Evolutionary conservation across 2,113 vertebrate species (phyloP).

Genomic region (Pangasianodon gigas): DNA sequence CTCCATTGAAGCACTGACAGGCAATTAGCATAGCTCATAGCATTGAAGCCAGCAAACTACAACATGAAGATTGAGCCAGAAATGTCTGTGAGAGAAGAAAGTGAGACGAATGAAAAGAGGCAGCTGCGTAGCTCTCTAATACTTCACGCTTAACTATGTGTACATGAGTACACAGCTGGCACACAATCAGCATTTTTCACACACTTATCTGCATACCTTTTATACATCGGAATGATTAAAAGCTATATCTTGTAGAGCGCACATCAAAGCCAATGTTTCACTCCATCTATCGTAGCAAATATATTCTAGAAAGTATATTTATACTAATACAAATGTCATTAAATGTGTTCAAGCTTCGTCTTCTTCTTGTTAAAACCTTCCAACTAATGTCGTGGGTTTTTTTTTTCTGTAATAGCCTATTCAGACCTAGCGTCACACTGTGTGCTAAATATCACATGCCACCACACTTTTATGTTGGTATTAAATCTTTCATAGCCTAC

Average conservation of each 20-base stretch:
- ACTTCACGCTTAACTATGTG: constrained; percentile 7
- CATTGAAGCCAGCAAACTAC: constrained; percentile 20
- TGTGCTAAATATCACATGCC: background rate
- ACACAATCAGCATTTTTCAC: background rate
- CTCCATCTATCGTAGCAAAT: background rate
- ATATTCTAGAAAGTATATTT: background rate
- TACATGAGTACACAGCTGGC: background rate
- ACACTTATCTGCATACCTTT: background rate
- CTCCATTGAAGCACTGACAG: constrained; percentile 29
- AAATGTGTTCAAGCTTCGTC: background rate
- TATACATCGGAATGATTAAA: background rate
- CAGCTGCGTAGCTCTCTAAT: constrained; percentile 28
- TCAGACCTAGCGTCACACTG: background rate
- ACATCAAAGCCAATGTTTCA: background rate
- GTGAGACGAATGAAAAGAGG: constrained; percentile 32
- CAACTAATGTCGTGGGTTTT: background rate
- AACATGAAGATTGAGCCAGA: constrained; percentile 29
- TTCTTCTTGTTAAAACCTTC: background rate
- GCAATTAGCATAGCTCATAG: constrained; percentile 17
- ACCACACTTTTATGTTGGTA: background rate
- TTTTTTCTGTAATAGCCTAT: background rate
- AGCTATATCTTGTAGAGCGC: background rate
- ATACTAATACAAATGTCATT: background rate
- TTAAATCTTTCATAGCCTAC: background rate
- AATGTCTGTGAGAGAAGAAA: constrained; percentile 29